These are phyloP conservation scores for Melipona beecheii DNA, from an alignment of 2,888 invertebrate genomes.

Conservation along the genomic window DNA sequence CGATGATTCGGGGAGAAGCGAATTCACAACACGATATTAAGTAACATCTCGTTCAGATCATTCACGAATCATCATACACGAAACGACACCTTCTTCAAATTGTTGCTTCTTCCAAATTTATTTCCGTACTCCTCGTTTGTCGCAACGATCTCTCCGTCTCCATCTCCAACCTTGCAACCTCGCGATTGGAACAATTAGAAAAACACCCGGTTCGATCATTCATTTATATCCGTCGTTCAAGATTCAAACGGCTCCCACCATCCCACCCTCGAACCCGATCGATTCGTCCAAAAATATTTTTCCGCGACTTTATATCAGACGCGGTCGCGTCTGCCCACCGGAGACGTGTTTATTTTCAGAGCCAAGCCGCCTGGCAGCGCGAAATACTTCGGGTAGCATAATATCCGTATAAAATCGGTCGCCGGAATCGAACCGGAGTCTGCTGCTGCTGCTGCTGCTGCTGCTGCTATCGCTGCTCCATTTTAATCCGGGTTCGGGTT, in stretches of 20 bases:
- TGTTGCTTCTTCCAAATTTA: too few relatives aligned
- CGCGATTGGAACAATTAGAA: background rate
- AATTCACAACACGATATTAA: too few relatives aligned
- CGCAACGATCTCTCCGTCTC: too few relatives aligned
- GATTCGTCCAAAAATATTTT: constrained; percentile 1
- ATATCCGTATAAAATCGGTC: constrained; percentile 11
- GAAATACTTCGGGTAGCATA: constrained; percentile 14
- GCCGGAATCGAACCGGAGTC: background rate
- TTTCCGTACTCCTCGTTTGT: too few relatives aligned
- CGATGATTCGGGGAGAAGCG: too few relatives aligned
- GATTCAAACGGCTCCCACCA: background rate
- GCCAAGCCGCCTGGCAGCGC: background rate
- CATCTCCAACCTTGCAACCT: too few relatives aligned
- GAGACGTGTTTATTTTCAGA: constrained; percentile 21
- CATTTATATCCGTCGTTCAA: background rate
- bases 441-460: too few relatives aligned
- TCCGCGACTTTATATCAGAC: background rate
- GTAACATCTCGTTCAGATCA: too few relatives aligned
- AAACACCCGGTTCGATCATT: background rate
- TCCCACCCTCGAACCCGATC: background rate
- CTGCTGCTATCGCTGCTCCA: background rate
- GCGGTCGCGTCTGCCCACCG: background rate
- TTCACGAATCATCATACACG: too few relatives aligned
- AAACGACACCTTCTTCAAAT: too few relatives aligned
- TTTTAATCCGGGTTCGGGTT: constrained; percentile 2